Conservation (phyloP, 2,888 invertebrate genomes). For the Noctua comes region DNA sequence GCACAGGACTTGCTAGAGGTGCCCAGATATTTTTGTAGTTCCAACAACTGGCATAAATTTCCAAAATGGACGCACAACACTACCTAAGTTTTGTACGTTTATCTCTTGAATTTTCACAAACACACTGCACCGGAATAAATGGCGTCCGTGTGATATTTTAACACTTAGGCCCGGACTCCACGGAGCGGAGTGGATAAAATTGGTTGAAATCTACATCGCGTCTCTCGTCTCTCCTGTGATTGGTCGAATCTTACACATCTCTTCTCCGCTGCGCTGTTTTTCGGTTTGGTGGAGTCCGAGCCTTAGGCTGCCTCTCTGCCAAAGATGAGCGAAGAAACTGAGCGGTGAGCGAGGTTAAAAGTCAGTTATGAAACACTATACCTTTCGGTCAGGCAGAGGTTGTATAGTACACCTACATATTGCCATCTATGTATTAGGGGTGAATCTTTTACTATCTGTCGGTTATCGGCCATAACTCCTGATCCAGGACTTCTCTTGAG, state of each 20-base stretch:
- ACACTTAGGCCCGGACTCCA: constrained; percentile 1
- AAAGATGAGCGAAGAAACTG: constrained; percentile 1
- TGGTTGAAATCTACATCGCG: too few relatives aligned
- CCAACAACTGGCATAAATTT: constrained; percentile 66
- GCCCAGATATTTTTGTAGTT: constrained; percentile 59
- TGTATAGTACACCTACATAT: background rate
- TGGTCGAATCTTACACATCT: too few relatives aligned
- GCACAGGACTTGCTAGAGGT: constrained; percentile 41
- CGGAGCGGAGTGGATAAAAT: background rate
- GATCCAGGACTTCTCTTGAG: background rate
- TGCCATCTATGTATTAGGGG: background rate
- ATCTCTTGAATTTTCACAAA: constrained; percentile 73
- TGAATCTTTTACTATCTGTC: too few relatives aligned
- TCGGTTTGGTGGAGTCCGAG: background rate
- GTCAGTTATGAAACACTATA: background rate
- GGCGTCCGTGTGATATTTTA: constrained; percentile 58
- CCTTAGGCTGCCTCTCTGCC: background rate
- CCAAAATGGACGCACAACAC: constrained; percentile 65
- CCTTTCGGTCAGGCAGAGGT: background rate
- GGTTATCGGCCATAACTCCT: too few relatives aligned
- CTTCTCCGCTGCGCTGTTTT: background rate
- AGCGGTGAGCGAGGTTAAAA: background rate
- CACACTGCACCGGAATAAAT: constrained; percentile 72
- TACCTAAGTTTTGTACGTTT: constrained; percentile 64
- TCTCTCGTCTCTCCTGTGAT: background rate